Evolutionary conservation across 2,888 invertebrate genomes (phyloP), one percentile per base, ranked within the genome.

Genomic region (Drosophila pseudotalamancana): DNA sequence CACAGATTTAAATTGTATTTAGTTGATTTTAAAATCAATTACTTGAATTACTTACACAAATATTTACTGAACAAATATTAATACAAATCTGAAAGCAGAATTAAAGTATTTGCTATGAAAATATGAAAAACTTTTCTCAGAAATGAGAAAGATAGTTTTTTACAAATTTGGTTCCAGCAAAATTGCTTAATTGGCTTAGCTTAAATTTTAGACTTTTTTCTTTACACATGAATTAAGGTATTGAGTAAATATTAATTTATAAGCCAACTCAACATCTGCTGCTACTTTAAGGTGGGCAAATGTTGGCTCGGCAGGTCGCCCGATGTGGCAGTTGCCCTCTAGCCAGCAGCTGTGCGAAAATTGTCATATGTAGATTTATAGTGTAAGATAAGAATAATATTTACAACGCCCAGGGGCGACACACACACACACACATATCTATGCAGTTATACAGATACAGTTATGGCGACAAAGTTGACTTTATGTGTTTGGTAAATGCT

Each of bases 331-430:
- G 45, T 23, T 66, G 77, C 34, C 62, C 39, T 35, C 39, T 68
- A 25, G 68, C 51, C 72, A 56, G 54, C 70, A 69, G 67, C 67
- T 69, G 66, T 72, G 86, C 70, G 78, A 79, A 83, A 87, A 87
- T 87, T 87, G 87, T 87, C 86, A 87, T 86, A 87, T 84, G 86
- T 85, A 84, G 83, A 84, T 87, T 87, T 87, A 87, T 87, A 67
- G 84, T 71, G 60, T 73, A 77, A 73, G 86, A 87, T 87, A 86
- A 83, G 83, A 76, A 76, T 76, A 87, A 87, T 86, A 87, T 87
- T 87, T 86, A 87, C 87, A 79, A 66, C 76, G 78, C 86, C 85
- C 75, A 60, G 63, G 86, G 79, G 84, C 73, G 62, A 46, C 43
- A 42, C 49, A 56, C 43, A 62, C 49, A 60, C 43, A 54, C 29